Conservation (phyloP, 2,797 vertebrate genomes). For the Lithobates pipiens region DNA sequence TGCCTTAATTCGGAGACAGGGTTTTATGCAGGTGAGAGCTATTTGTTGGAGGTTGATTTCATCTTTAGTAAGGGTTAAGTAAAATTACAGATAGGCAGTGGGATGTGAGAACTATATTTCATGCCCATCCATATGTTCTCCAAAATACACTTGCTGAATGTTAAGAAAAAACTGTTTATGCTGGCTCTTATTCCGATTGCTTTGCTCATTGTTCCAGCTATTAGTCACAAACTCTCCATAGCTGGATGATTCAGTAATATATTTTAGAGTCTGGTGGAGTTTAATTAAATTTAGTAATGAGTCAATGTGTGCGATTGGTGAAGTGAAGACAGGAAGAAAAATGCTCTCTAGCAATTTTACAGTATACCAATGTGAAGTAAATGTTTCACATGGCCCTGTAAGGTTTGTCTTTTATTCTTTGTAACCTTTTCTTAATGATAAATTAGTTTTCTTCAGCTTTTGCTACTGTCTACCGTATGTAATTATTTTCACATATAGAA, state of each 20-base stretch:
- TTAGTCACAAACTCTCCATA: constrained; percentile 37
- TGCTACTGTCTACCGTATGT: neutral
- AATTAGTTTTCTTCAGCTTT: neutral
- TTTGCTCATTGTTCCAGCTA: constrained; percentile 58
- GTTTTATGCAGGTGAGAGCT: neutral
- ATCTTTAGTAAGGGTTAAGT: constrained; percentile 7
- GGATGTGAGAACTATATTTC: constrained; percentile 2
- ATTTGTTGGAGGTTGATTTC: neutral
- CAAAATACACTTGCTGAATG: constrained; percentile 12
- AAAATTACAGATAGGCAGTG: neutral
- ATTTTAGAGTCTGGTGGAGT: constrained; percentile 58
- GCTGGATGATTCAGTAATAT: neutral
- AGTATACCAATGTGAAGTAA: constrained; percentile 5
- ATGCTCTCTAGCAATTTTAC: constrained; percentile 13
- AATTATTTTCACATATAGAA: neutral
- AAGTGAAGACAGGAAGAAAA: constrained; percentile 11
- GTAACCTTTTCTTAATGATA: neutral
- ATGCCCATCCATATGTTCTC: constrained; percentile 23
- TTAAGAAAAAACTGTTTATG: constrained; percentile 53
- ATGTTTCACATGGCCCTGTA: constrained; percentile 1
- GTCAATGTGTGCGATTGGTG: constrained; percentile 18
- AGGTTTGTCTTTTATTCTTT: neutral
- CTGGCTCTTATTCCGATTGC: constrained; percentile 61
- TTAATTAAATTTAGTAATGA: constrained; percentile 60
- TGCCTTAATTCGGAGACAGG: neutral